These are phyloP conservation scores for Notolabrus celidotus DNA, from an alignment of 2,797 vertebrate genomes.

Conservation along the genomic window DNA sequence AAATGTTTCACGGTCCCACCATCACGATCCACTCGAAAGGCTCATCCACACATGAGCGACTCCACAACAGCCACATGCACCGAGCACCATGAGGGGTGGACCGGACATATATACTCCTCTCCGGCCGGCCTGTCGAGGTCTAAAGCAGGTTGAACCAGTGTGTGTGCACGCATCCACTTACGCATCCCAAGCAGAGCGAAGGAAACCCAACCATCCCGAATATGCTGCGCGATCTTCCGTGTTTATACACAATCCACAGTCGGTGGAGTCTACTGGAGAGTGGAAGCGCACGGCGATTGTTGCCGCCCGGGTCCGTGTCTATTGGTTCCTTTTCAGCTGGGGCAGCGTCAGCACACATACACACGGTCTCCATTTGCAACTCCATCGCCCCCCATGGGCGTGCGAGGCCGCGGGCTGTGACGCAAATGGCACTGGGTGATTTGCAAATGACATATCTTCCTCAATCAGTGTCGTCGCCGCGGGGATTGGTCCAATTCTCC, in stretches of 20 bases:
- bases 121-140: conserved; percentile 62
- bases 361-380: conserved; percentile 82
- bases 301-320: conserved; percentile 70
- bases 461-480: conserved; percentile 64
- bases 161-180: conserved; percentile 71
- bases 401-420: conserved; percentile 83
- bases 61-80: conserved; percentile 74
- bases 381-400: conserved; percentile 84
- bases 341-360: conserved; percentile 77
- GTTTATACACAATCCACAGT: conserved; percentile 48
- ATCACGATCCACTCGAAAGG: conserved; percentile 43
- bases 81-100: conserved; percentile 69
- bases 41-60: conserved; percentile 58
- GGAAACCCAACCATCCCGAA: conserved; percentile 49
- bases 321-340: conserved; percentile 78
- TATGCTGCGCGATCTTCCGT: conserved; percentile 65
- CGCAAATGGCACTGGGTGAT: conserved; percentile 84
- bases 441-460: conserved; percentile 75
- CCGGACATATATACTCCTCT: conserved; percentile 49
- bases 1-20: conserved; percentile 57
- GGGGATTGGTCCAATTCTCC: conserved; percentile 39
- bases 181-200: conserved; percentile 65
- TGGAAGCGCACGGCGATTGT: conserved; percentile 71
- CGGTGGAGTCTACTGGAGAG: conserved; percentile 59
- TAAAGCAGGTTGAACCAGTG: conserved; percentile 39